Evolutionary conservation across 2,113 vertebrate species (phyloP).

Genomic region (Brachionichthys hirsutus): DNA sequence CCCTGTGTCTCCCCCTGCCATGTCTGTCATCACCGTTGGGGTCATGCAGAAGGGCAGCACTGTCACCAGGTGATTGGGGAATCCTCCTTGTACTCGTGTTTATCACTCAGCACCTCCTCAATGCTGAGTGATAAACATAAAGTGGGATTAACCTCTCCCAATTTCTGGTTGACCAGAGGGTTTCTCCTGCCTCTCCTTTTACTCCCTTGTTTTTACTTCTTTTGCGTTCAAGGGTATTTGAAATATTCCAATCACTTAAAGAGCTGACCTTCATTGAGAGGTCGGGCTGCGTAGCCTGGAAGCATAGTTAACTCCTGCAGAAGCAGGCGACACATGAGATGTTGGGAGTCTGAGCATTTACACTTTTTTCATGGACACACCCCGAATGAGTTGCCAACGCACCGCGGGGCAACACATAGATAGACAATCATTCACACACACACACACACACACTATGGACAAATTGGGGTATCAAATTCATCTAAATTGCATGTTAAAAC

Average conservation of each 20-base stretch:
- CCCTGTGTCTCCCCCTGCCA: conserved; percentile 20
- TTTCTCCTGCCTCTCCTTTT: conserved; percentile 40
- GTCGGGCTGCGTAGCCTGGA: neutral
- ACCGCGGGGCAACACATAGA: no score
- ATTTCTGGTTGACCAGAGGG: conserved; percentile 63
- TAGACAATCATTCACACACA: no score
- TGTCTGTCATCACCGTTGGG: conserved; percentile 26
- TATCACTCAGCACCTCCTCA: conserved; percentile 30
- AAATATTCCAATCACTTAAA: conserved; percentile 67
- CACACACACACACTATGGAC: no score
- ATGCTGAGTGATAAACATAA: conserved; percentile 66
- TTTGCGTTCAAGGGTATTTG: conserved; percentile 53
- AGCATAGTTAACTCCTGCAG: conserved; percentile 12
- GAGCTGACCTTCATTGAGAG: conserved; percentile 36
- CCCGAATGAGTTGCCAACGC: conserved; percentile 20
- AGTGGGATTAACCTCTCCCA: conserved; percentile 64
- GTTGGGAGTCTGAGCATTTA: neutral
- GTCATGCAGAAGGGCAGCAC: conserved; percentile 29
- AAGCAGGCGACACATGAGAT: conserved; percentile 55
- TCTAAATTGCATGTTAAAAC: no score
- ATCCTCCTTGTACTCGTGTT: conserved; percentile 38
- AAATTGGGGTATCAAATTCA: no score
- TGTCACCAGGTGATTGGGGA: conserved; percentile 53
- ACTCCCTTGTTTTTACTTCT: conserved; percentile 46
- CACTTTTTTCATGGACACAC: conserved; percentile 10